Conservation (phyloP, 2,888 invertebrate species). For the Parnassius glacialis region DNA sequence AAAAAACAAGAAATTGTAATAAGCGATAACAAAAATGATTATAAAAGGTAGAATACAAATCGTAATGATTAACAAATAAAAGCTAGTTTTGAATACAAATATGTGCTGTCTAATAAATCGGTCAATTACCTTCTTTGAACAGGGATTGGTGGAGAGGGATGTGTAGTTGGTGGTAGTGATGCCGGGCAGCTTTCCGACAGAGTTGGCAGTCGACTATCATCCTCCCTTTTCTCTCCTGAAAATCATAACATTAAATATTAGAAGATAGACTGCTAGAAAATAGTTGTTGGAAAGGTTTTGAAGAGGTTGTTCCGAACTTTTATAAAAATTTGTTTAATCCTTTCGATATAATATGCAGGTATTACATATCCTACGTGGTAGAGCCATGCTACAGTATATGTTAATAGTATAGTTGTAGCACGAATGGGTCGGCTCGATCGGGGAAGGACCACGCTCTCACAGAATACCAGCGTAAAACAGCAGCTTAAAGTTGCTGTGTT, state of each 20-base stretch:
- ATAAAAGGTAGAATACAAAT: constrained; percentile 25
- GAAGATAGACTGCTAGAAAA: too few relatives aligned
- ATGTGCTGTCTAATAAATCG: neutral
- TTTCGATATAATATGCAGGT: too few relatives aligned
- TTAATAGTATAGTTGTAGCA: too few relatives aligned
- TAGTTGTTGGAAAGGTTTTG: too few relatives aligned
- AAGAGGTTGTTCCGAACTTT: too few relatives aligned
- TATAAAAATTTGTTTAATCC: too few relatives aligned
- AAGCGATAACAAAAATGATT: constrained; percentile 24
- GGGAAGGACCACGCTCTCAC: too few relatives aligned
- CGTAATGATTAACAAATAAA: constrained; percentile 12
- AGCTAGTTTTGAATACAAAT: constrained; percentile 14
- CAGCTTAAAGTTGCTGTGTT: too few relatives aligned
- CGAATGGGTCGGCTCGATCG: too few relatives aligned
- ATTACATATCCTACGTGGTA: too few relatives aligned
- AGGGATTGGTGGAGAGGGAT: constrained; percentile 68
- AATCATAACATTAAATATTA: neutral
- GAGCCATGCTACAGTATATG: too few relatives aligned
- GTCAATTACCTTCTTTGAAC: constrained; percentile 72
- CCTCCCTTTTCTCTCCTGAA: constrained; percentile 63
- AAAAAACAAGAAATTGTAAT: constrained; percentile 24
- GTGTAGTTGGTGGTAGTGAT: constrained; percentile 61
- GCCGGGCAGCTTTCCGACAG: constrained; percentile 73
- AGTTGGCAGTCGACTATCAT: constrained; percentile 52
- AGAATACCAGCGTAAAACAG: too few relatives aligned